Evolutionary conservation across 2,113 vertebrate genomes (phyloP).

Genomic region (Ceyx margarethae): DNA sequence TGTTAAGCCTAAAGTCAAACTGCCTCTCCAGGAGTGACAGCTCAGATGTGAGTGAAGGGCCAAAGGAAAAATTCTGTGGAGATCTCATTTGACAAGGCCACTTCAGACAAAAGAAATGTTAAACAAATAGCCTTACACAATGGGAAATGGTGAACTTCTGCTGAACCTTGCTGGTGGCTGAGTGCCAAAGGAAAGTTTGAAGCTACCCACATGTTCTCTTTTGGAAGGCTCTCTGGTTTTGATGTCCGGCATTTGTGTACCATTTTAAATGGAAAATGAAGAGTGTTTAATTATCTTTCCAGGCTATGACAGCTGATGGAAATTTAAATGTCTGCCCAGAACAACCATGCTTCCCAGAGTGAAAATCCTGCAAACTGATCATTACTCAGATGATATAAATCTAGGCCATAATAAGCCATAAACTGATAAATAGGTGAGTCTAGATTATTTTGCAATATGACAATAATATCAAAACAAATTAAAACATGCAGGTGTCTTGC

Average conservation of each 20-base stretch:
- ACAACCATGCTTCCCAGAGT: background rate
- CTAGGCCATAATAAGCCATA: background rate
- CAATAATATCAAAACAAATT: background rate
- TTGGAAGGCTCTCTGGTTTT: conserved; percentile 52
- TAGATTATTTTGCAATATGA: background rate
- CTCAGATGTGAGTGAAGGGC: conserved; percentile 30
- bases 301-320: conserved; percentile 17
- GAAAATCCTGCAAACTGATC: background rate
- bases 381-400: background rate
- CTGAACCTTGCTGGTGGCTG: conserved; percentile 51
- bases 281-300: conserved; percentile 41
- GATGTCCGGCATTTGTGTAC: background rate
- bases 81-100: conserved; percentile 43
- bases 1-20: conserved; percentile 13
- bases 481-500: background rate
- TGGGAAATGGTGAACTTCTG: conserved; percentile 64
- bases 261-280: conserved; percentile 32
- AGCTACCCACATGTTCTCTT: conserved; percentile 18
- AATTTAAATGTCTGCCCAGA: conserved; percentile 6
- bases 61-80: conserved; percentile 50
- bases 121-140: conserved; percentile 65
- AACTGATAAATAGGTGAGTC: background rate
- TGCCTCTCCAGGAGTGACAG: conserved; percentile 4
- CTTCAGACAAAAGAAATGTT: conserved; percentile 69
- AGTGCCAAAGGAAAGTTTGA: conserved; percentile 64